Conservation (phyloP, 1,140 invertebrate species). For the Drosophila sp. region DNA sequence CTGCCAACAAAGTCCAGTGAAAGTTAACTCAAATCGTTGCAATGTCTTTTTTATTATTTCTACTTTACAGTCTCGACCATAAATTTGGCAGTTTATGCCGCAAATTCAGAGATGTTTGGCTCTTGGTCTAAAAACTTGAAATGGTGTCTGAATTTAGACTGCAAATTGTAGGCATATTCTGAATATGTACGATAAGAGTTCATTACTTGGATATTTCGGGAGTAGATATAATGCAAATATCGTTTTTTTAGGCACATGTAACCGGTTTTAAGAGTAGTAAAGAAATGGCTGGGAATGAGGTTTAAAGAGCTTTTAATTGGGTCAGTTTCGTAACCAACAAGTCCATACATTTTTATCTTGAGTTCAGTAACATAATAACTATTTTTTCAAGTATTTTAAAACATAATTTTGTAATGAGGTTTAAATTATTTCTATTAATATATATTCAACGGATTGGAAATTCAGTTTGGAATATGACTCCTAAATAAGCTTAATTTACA, state of each 20-base stretch:
- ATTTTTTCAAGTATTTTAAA: too few species aligned
- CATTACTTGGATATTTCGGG: not conserved
- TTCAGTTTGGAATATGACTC: too few species aligned
- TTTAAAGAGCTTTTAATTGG: too few species aligned
- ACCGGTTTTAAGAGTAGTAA: too few species aligned
- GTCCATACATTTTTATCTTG: too few species aligned
- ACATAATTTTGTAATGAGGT: too few species aligned
- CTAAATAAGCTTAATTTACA: too few species aligned
- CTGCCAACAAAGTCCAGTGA: constrained; percentile 50
- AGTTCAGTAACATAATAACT: too few species aligned
- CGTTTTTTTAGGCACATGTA: not conserved
- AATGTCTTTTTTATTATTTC: constrained; percentile 51
- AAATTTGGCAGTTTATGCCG: constrained; percentile 64
- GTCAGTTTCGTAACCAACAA: too few species aligned
- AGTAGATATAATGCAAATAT: not conserved
- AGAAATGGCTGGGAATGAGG: too few species aligned
- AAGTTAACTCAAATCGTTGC: constrained; percentile 67
- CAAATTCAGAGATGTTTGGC: constrained; percentile 9
- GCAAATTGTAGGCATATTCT: not conserved
- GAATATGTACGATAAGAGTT: not conserved
- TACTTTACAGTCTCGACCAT: constrained; percentile 41
- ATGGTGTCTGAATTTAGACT: not conserved
- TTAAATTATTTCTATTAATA: too few species aligned
- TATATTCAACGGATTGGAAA: too few species aligned
- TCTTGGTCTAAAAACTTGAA: constrained; percentile 11